Percentiles rank a stretch among this genome's conserved stretches.
phyloP scores from a whole-genome alignment of 2,888 invertebrate genomes.

The Pristionchus arcanus region DNA sequence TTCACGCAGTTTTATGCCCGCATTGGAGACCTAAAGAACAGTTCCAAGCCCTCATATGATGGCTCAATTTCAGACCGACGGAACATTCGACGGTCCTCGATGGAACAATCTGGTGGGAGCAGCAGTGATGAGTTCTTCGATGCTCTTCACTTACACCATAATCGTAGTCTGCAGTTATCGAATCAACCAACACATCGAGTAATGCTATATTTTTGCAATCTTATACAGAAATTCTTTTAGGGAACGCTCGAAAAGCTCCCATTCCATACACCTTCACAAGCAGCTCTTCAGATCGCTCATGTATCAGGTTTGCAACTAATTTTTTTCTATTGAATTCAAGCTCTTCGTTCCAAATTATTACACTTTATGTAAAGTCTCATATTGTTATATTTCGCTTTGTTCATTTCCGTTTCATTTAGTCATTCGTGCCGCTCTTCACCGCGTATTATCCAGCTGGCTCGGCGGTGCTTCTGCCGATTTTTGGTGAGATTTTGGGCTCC shows the following conservation, averaged over 20 bases:
- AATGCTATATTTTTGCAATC: neutral
- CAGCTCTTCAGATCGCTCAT: constrained; percentile 12
- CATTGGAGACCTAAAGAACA: too few relatives aligned
- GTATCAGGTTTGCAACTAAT: neutral
- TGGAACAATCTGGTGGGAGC: neutral
- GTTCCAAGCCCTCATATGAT: too few relatives aligned
- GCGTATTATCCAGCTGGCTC: constrained; percentile 4
- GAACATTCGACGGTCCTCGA: neutral
- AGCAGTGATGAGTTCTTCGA: neutral
- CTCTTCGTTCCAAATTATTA: too few relatives aligned
- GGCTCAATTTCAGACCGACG: neutral
- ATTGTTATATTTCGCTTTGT: too few relatives aligned
- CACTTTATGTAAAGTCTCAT: too few relatives aligned
- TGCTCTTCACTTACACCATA: neutral
- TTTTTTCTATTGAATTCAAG: neutral
- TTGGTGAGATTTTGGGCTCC: neutral
- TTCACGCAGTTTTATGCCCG: too few relatives aligned
- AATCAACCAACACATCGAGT: neutral
- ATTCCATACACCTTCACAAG: neutral
- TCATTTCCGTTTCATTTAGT: neutral
- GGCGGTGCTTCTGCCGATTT: neutral
- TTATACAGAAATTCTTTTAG: neutral
- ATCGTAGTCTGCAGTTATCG: neutral
- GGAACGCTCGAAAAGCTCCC: neutral
- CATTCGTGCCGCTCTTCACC: constrained; percentile 3